Conservation (phyloP, 2,888 invertebrate species). For the Hipparchia sbordonii region DNA sequence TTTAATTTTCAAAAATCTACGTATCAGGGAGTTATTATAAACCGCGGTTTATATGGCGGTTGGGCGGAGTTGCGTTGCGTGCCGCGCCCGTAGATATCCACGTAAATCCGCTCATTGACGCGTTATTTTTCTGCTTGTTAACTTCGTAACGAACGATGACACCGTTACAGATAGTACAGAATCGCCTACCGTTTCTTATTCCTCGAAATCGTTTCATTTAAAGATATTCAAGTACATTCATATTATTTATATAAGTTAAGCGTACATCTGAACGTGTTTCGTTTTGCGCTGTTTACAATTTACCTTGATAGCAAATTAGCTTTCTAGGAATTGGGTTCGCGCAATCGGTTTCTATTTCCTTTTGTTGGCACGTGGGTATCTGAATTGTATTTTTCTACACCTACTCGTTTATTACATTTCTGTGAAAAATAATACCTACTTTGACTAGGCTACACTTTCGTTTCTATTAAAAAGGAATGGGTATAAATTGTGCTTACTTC, state of each 20-base stretch:
- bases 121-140: constrained; percentile 48
- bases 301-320: constrained; percentile 22
- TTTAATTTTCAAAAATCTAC: no score
- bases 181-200: constrained; percentile 14
- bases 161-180: constrained; percentile 41
- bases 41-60: constrained; percentile 32
- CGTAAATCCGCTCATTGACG: constrained; percentile 39
- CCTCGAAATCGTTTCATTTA: constrained; percentile 3
- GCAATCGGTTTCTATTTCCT: constrained; percentile 23
- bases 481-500: no score
- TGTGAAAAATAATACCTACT: background rate
- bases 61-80: constrained; percentile 28
- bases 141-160: constrained; percentile 39
- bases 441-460: background rate
- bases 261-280: constrained; percentile 12
- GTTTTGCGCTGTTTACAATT: constrained; percentile 6
- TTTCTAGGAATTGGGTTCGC: constrained; percentile 24
- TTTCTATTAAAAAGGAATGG: background rate
- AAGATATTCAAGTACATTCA: background rate
- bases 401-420: background rate
- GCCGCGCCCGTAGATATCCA: constrained; percentile 17
- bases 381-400: constrained; percentile 14
- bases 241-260: constrained; percentile 1
- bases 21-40: constrained; percentile 48
- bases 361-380: constrained; percentile 19